Evolutionary conservation across 1,140 invertebrate genomes (phyloP).

Genomic region (Melipona quadrifasciata): DNA sequence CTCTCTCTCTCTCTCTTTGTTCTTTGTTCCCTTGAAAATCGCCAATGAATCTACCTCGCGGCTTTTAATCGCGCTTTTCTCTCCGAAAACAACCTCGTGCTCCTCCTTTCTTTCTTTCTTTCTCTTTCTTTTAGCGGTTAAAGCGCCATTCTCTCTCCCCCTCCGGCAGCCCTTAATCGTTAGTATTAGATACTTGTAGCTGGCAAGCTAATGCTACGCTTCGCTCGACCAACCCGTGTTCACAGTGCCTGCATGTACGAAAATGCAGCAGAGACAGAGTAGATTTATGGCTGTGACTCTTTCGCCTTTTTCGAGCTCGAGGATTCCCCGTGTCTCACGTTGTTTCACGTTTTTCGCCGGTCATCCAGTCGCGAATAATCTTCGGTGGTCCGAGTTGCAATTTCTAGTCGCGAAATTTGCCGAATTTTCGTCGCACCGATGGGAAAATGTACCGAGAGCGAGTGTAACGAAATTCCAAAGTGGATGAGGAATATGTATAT

Average conservation of each 20-base stretch:
- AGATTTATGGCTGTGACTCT: neutral
- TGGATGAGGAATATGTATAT: too few species aligned
- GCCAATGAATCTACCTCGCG: constrained; percentile 5
- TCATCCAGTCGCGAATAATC: neutral
- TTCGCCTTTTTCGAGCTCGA: neutral
- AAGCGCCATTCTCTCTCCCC: too few species aligned
- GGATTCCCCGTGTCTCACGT: constrained; percentile 7
- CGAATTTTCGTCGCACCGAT: neutral
- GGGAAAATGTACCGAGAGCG: too few species aligned
- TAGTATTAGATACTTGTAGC: neutral
- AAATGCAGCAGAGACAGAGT: neutral
- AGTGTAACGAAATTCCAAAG: neutral
- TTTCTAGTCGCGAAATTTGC: neutral
- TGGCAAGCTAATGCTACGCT: neutral
- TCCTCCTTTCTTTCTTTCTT: neutral
- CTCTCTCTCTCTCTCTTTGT: neutral
- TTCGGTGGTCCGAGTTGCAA: neutral
- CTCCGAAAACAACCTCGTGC: neutral
- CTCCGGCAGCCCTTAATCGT: neutral
- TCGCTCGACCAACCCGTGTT: neutral
- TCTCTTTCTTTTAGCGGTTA: too few species aligned
- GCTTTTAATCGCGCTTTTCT: neutral
- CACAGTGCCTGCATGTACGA: neutral
- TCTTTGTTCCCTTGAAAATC: neutral
- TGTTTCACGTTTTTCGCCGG: neutral